Conservation (phyloP, 2,797 vertebrate genomes). For the Hyperoplus immaculatus region DNA sequence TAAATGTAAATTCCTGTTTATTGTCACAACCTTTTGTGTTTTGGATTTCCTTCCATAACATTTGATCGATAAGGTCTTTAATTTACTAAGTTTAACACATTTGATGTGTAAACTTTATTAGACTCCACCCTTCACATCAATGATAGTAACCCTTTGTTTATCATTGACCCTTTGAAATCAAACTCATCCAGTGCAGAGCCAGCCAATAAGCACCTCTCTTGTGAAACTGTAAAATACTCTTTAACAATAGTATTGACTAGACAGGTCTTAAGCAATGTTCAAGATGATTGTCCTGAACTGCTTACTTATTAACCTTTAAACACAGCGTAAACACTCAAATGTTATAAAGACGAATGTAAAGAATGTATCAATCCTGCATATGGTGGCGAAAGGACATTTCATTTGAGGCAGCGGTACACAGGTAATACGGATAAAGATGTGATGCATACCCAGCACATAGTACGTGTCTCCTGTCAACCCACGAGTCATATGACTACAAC, state of each 20-base stretch:
- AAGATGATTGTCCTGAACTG: neutral
- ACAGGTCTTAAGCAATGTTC: constrained; percentile 3
- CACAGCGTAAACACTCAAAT: neutral
- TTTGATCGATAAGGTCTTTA: neutral
- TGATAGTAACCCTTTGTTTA: neutral
- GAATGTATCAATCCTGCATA: neutral
- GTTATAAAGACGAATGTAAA: accelerated
- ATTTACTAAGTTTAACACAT: neutral
- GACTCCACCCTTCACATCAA: neutral
- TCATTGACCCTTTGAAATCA: too few relatives aligned
- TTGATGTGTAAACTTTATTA: neutral
- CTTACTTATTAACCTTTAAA: constrained; percentile 30
- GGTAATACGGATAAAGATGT: neutral
- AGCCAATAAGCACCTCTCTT: neutral
- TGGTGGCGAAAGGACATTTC: neutral
- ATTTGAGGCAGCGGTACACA: neutral
- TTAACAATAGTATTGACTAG: neutral
- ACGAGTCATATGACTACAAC: constrained; percentile 30
- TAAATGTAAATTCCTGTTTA: neutral
- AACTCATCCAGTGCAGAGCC: neutral
- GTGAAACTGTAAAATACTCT: neutral
- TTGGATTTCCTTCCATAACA: neutral
- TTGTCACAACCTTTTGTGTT: neutral
- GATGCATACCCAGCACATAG: neutral
- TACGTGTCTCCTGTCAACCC: neutral